Evolutionary conservation across 2,888 invertebrate genomes (phyloP).

Genomic region (Microchrysa polita): DNA sequence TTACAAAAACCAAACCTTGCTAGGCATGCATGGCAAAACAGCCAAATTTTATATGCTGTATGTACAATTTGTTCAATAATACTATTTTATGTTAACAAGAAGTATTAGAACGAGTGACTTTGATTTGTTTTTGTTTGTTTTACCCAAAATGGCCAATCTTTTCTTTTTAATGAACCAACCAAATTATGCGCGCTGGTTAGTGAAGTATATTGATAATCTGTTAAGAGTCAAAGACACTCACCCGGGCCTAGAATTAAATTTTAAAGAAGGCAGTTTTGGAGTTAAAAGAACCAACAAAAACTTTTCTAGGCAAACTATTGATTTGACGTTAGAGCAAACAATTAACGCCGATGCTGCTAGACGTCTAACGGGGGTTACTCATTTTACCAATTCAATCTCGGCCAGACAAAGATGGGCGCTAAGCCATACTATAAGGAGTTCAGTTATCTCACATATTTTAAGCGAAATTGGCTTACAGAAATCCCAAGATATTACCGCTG

Average conservation of each 20-base stretch:
- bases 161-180: constrained; percentile 58
- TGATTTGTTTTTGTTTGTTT: constrained; percentile 51
- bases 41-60: no score
- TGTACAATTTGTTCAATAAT: no score
- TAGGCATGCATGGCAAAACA: no score
- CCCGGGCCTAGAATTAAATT: constrained; percentile 52
- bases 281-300: constrained; percentile 53
- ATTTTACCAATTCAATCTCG: constrained; percentile 51
- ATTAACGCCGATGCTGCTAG: constrained; percentile 36
- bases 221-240: constrained; percentile 55
- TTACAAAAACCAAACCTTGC: no score
- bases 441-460: constrained; percentile 47
- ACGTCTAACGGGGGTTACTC: constrained; percentile 50
- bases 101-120: constrained; percentile 45
- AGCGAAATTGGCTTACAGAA: constrained; percentile 17
- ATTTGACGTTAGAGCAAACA: constrained; percentile 38
- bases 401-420: constrained; percentile 51
- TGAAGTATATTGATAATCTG: constrained; percentile 56
- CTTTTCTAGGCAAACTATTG: constrained; percentile 33
- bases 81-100: no score
- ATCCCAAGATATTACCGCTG: constrained; percentile 28
- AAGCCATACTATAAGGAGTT: constrained; percentile 46
- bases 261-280: constrained; percentile 55
- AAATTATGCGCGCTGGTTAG: constrained; percentile 58
- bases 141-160: constrained; percentile 56